phyloP scores from a whole-genome alignment of 2,888 invertebrate species.

The Dascillus cervinus region DNA sequence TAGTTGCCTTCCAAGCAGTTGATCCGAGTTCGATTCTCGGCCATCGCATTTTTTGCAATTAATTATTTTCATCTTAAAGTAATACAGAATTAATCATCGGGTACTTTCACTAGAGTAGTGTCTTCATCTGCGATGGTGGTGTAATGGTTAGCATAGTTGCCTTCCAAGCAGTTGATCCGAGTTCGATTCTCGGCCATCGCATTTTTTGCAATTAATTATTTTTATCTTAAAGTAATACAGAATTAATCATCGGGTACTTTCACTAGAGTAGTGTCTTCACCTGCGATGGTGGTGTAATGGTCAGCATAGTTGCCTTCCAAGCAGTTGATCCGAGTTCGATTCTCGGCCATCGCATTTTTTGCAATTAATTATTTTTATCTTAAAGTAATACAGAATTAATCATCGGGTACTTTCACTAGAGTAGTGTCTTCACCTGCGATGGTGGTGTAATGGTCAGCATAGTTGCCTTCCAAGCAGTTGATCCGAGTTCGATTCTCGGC shows the following conservation, averaged over 20 bases:
- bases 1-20: conserved; percentile 46
- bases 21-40: conserved; percentile 46
- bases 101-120: no score
- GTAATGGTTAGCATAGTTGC: conserved; percentile 46
- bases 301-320: conserved; percentile 46
- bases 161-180: conserved; percentile 46
- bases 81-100: no score
- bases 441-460: conserved; percentile 45
- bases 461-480: conserved; percentile 46
- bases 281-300: conserved; percentile 45
- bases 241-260: no score
- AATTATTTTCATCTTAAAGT: no score
- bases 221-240: no score
- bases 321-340: conserved; percentile 46
- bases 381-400: no score
- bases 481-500: conserved; percentile 46
- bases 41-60: no score
- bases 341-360: conserved; percentile 46
- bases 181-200: conserved; percentile 46
- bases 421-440: no score
- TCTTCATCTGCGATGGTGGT: conserved; percentile 45
- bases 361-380: no score
- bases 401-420: no score
- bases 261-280: no score
- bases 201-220: no score